Conservation (phyloP, 2,888 invertebrate species). For the Melangyna quadrimaculata region DNA sequence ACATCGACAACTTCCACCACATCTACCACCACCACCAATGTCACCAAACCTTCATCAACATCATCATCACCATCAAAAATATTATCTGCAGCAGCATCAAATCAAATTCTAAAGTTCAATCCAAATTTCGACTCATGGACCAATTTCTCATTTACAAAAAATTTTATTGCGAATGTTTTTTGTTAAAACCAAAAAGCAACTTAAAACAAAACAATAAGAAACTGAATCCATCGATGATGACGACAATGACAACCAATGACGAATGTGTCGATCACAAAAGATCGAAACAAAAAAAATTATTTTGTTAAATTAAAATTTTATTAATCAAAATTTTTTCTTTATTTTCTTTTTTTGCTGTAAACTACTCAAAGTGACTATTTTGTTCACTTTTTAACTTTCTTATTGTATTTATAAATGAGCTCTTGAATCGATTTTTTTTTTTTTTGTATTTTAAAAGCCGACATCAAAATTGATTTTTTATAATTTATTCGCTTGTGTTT, state of each 20-base stretch:
- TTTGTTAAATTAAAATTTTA: constrained; percentile 34
- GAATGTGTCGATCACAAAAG: constrained; percentile 48
- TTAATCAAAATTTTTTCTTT: not conserved
- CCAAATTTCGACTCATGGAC: constrained; percentile 81
- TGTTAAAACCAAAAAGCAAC: constrained; percentile 74
- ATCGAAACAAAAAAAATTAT: constrained; percentile 21
- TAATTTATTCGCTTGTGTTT: not conserved
- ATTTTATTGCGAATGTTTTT: constrained; percentile 80
- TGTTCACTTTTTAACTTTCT: not conserved
- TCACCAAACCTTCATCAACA: constrained; percentile 47
- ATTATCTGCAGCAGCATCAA: constrained; percentile 73
- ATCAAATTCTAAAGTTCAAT: constrained; percentile 76
- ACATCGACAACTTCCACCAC: constrained; percentile 60
- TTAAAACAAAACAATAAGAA: constrained; percentile 1
- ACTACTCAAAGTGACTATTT: not conserved
- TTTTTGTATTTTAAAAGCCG: not conserved
- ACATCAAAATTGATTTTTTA: not conserved
- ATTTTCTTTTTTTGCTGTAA: not conserved
- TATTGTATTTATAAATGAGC: not conserved
- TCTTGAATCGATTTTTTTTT: not conserved
- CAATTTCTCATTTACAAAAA: constrained; percentile 81
- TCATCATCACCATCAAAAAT: constrained; percentile 71
- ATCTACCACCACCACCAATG: constrained; percentile 53
- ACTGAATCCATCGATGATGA: constrained; percentile 48
- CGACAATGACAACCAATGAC: constrained; percentile 63